These are phyloP conservation scores for Enteromius paludinosus DNA, from an alignment of 2,797 vertebrate species.

Conservation along the genomic window DNA sequence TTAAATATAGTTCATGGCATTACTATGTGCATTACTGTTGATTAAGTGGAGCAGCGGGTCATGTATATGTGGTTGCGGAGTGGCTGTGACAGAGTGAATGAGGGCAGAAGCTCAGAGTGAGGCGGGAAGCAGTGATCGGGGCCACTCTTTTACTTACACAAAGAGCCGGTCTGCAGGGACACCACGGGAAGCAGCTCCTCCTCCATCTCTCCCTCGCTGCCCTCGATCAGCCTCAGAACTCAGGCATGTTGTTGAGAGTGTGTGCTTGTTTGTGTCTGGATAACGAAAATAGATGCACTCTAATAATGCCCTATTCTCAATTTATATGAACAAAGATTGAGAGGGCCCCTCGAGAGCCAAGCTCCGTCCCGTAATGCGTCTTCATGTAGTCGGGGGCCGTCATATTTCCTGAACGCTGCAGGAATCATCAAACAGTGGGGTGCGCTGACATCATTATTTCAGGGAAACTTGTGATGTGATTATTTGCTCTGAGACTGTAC, in stretches of 20 bases:
- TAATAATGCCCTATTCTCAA: background rate
- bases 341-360: conserved; percentile 1
- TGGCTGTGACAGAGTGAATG: conserved; percentile 12
- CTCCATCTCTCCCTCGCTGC: conserved; percentile 7
- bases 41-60: background rate
- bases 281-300: conserved; percentile 1
- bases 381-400: conserved; percentile 48
- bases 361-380: background rate
- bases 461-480: conserved; percentile 37
- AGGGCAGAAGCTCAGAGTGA: background rate
- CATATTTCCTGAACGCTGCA: conserved; percentile 72
- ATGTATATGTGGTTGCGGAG: background rate
- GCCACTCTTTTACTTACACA: conserved; percentile 21
- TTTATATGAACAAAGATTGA: conserved; percentile 35
- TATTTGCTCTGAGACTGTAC: conserved; percentile 36
- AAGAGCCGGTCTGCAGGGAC: conserved; percentile 1
- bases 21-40: background rate
- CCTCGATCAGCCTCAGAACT: background rate
- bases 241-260: conserved; percentile 3
- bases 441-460: conserved; percentile 69
- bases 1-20: background rate
- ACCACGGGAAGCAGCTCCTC: conserved; percentile 23
- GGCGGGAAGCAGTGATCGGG: conserved; percentile 14
- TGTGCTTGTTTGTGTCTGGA: conserved; percentile 18
- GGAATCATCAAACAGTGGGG: conserved; percentile 60